A percentile compares a stretch with the other conserved stretches of the same genome.
Conservation (phyloP, 2,113 vertebrate species). For the Ginglymostoma cirratum region DNA sequence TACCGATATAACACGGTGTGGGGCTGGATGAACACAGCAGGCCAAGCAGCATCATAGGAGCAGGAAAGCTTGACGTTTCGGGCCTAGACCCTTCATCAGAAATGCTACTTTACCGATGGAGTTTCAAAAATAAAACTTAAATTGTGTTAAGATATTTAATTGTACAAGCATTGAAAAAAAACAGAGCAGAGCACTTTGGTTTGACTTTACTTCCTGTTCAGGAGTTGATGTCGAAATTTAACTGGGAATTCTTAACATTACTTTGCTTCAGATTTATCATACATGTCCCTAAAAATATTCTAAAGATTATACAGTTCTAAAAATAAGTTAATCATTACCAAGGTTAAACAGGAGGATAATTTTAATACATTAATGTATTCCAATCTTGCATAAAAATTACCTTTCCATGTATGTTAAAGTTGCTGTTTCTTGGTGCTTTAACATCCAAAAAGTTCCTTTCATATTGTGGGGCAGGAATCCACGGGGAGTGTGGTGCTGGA, state of each 20-base stretch:
- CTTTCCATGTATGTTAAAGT: conserved; percentile 87
- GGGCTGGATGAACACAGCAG: no score
- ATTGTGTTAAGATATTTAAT: neutral
- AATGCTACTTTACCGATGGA: neutral
- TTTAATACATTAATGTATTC: neutral
- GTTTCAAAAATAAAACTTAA: no score
- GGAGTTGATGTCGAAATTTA: neutral
- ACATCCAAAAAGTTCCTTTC: conserved; percentile 66
- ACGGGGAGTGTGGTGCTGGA: conserved; percentile 88
- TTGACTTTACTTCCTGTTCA: neutral
- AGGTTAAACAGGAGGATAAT: neutral
- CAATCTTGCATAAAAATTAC: conserved; percentile 48
- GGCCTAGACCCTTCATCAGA: no score
- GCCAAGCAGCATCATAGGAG: no score
- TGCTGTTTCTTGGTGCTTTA: conserved; percentile 82
- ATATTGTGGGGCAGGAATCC: conserved; percentile 91
- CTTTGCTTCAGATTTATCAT: neutral
- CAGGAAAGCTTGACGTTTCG: no score
- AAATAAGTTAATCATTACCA: neutral
- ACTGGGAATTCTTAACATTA: neutral
- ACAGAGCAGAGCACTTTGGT: neutral
- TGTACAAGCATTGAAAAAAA: neutral
- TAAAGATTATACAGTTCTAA: neutral
- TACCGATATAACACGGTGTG: no score
- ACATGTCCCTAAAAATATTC: neutral